phyloP scores from a whole-genome alignment of 2,888 invertebrate species.

The Sminthurides aquaticus region DNA sequence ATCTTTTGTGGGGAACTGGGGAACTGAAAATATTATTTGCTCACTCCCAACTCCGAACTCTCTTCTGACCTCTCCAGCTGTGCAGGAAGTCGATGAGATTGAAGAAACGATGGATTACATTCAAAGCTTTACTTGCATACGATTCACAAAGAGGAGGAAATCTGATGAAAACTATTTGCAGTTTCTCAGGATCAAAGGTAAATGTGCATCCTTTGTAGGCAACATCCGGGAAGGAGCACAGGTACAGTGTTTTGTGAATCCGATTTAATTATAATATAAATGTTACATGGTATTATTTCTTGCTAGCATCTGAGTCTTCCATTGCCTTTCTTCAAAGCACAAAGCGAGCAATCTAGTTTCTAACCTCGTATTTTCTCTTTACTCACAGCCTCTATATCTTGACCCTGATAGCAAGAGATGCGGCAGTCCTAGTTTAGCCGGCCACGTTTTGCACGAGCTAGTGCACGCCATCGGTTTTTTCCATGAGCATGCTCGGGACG shows the following conservation, averaged over 20 bases:
- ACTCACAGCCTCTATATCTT: constrained; percentile 30
- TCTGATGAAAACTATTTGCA: constrained; percentile 33
- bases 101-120: constrained; percentile 35
- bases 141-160: constrained; percentile 28
- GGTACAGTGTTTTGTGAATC: constrained; percentile 13
- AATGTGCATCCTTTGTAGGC: constrained; percentile 37
- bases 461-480: constrained; percentile 38
- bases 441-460: constrained; percentile 36
- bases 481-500: constrained; percentile 38
- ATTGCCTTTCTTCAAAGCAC: no score
- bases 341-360: no score
- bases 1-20: no score
- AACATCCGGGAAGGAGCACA: constrained; percentile 37
- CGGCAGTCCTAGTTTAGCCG: constrained; percentile 33
- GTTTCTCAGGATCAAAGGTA: constrained; percentile 28
- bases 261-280: no score
- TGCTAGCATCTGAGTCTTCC: no score
- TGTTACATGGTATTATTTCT: no score
- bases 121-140: constrained; percentile 32
- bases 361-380: background rate
- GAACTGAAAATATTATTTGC: no score
- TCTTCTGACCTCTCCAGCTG: no score
- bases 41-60: no score
- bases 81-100: constrained; percentile 36
- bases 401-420: constrained; percentile 34